Evolutionary conservation across 2,797 vertebrate genomes (phyloP).

Genomic region (Manis javanica): DNA sequence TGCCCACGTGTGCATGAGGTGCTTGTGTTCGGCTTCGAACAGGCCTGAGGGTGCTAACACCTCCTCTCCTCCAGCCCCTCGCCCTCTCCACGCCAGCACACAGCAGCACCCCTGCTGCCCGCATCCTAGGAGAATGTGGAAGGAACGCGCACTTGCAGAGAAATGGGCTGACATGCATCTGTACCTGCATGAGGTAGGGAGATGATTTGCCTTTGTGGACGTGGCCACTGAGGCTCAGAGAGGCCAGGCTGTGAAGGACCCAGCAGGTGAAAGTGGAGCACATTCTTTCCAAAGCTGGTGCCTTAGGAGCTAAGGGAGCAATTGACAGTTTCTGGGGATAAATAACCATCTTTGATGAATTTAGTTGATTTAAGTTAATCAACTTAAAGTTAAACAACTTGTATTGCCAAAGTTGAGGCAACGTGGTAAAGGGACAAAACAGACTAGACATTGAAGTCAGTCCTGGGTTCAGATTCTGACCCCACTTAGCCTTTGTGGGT

Average conservation of each 20-base stretch:
- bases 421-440: neutral
- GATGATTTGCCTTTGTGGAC: neutral
- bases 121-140: neutral
- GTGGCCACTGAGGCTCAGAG: neutral
- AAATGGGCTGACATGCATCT: neutral
- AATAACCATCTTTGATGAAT: slow-evolving; percentile 10
- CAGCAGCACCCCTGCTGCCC: neutral
- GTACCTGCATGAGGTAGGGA: neutral
- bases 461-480: neutral
- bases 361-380: slow-evolving; percentile 33
- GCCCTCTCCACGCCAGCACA: neutral
- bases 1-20: neutral
- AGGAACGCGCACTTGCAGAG: neutral
- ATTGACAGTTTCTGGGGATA: neutral
- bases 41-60: neutral
- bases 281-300: neutral
- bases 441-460: neutral
- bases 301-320: neutral
- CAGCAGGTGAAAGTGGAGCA: neutral
- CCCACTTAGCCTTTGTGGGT: neutral
- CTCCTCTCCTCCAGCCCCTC: neutral
- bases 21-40: neutral
- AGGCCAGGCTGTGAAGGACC: neutral
- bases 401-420: neutral
- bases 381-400: neutral